Percentiles rank a stretch among this genome's conserved stretches.
Evolutionary conservation across 2,888 invertebrate species (phyloP).

Genomic region (Caenorhabditis sp.): DNA sequence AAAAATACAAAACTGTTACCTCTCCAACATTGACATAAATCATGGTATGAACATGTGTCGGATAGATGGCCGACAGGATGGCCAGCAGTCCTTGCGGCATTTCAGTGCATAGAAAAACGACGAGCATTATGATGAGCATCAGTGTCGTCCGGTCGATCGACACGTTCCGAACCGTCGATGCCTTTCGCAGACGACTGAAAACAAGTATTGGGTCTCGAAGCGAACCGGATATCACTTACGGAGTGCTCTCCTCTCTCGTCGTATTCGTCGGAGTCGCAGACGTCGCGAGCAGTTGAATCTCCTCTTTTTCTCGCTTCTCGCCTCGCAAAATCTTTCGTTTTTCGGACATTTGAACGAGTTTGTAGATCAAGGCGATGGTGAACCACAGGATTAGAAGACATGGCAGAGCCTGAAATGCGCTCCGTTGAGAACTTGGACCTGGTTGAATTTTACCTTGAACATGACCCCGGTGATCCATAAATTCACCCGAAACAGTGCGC

Average conservation of each 20-base stretch:
- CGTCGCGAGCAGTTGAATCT: constrained; percentile 50
- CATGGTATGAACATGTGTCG: constrained; percentile 75
- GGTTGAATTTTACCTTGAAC: constrained; percentile 74
- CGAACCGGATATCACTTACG: too few relatives aligned
- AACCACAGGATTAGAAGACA: constrained; percentile 75
- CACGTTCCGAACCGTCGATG: constrained; percentile 51
- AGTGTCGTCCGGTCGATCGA: constrained; percentile 73
- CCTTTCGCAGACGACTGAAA: constrained; percentile 57
- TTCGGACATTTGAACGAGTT: constrained; percentile 73
- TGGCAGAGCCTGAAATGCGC: constrained; percentile 68
- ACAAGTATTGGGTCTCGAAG: neutral
- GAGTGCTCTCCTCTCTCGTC: constrained; percentile 24
- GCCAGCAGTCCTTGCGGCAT: constrained; percentile 76
- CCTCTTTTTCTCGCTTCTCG: constrained; percentile 50
- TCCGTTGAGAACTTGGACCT: neutral
- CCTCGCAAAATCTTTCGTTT: constrained; percentile 71
- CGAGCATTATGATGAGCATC: constrained; percentile 77
- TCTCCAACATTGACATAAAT: constrained; percentile 77
- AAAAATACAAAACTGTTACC: too few relatives aligned
- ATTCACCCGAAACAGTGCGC: constrained; percentile 79
- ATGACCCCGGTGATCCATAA: constrained; percentile 82
- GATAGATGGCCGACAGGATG: constrained; percentile 76
- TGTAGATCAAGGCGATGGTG: constrained; percentile 74
- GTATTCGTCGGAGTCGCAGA: constrained; percentile 45
- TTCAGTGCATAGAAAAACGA: constrained; percentile 75